A percentile compares a stretch with the other conserved stretches of the same genome.
Evolutionary conservation across 2,888 invertebrate species (phyloP).

Genomic region (Drosophila vallismaia): DNA sequence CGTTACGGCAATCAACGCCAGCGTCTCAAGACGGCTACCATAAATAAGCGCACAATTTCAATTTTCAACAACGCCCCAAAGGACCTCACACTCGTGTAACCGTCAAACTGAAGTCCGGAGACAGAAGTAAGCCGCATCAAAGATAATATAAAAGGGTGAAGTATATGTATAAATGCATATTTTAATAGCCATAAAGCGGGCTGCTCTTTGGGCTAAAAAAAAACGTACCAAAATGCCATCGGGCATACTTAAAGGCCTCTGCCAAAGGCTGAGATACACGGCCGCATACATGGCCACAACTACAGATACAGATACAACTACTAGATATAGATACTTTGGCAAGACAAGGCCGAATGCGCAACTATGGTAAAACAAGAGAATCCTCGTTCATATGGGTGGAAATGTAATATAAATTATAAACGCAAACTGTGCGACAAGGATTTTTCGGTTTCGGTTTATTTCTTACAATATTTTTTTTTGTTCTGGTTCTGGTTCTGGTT

Average conservation of each 20-base stretch:
- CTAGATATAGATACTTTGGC: conserved; percentile 7
- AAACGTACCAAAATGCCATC: conserved; percentile 63
- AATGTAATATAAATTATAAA: conserved; percentile 75
- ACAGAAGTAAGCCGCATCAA: conserved; percentile 28
- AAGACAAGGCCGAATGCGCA: conserved; percentile 67
- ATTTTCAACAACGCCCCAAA: conserved; percentile 60
- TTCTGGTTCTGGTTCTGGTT: background rate
- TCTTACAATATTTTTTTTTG: background rate
- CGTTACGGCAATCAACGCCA: conserved; percentile 78
- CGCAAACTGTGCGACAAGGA: conserved; percentile 79
- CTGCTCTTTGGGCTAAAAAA: conserved; percentile 50
- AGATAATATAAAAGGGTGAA: conserved; percentile 23
- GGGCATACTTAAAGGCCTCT: conserved; percentile 67
- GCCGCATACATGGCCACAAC: background rate
- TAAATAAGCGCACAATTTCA: conserved; percentile 76
- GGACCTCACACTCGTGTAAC: conserved; percentile 26
- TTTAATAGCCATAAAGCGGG: conserved; percentile 74
- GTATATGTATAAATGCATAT: conserved; percentile 74
- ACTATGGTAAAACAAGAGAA: conserved; percentile 67
- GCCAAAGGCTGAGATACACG: conserved; percentile 31
- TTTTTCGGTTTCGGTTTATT: conserved; percentile 32
- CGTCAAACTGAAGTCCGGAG: conserved; percentile 10
- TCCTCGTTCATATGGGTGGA: conserved; percentile 26
- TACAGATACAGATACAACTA: conserved; percentile 3
- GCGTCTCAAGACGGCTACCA: conserved; percentile 53